Evolutionary conservation across 2,888 invertebrate species (phyloP).

Genomic region (Agrochola lychnidis): DNA sequence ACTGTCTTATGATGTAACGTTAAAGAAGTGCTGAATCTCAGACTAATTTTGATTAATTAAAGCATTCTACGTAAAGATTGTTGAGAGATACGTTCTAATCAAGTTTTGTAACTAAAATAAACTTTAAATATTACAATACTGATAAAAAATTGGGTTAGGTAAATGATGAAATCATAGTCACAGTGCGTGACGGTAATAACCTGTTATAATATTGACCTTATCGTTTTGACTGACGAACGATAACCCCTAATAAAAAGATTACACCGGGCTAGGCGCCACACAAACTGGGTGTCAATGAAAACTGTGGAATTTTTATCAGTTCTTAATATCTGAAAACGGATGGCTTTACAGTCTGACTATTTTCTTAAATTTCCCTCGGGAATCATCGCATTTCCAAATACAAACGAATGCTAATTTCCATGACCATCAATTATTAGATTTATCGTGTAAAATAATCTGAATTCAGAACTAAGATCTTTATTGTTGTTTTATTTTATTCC

Average conservation of each 20-base stretch:
- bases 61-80: not conserved
- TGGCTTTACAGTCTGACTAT: not conserved
- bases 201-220: constrained; percentile 33
- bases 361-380: too few species aligned
- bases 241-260: constrained; percentile 48
- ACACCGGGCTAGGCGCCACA: not conserved
- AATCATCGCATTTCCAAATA: too few species aligned
- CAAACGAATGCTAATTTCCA: too few species aligned
- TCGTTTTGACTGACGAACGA: constrained; percentile 13
- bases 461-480: too few species aligned
- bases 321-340: not conserved
- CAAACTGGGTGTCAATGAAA: constrained; percentile 1
- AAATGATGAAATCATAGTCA: constrained; percentile 35
- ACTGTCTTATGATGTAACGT: too few species aligned
- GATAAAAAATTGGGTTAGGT: constrained; percentile 21
- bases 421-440: too few species aligned
- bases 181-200: constrained; percentile 19
- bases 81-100: not conserved
- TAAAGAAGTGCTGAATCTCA: too few species aligned
- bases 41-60: not conserved
- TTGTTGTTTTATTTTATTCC: too few species aligned
- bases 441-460: too few species aligned
- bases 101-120: not conserved
- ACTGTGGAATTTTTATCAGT: not conserved
- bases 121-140: not conserved